Evolutionary conservation across 2,797 vertebrate species (phyloP).

Genomic region (Staurois parvus): DNA sequence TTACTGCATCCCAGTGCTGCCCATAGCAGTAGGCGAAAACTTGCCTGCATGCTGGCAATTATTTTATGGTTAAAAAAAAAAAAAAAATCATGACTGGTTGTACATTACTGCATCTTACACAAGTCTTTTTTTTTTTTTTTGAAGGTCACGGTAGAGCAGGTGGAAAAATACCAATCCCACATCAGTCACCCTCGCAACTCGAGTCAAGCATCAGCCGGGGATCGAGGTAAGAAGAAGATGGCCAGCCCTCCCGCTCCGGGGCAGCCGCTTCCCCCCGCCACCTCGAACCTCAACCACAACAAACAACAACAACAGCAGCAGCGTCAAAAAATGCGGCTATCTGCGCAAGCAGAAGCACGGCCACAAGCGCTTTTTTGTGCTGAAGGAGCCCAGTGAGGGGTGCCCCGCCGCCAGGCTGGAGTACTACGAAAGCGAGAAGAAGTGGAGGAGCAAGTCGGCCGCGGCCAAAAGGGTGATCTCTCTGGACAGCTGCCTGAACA

Average conservation of each 20-base stretch:
- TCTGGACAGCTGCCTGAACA: constrained; percentile 92
- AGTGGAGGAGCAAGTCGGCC: constrained; percentile 94
- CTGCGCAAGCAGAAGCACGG: constrained; percentile 96
- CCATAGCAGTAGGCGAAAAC: background rate
- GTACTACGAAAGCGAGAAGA: constrained; percentile 99
- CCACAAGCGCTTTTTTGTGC: constrained; percentile 95
- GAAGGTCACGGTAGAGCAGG: constrained; percentile 44
- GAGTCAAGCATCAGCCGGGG: constrained; percentile 62
- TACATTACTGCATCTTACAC: constrained; percentile 8
- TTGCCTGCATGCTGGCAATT: too few species aligned
- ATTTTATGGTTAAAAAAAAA: too few species aligned
- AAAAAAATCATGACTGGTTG: too few species aligned
- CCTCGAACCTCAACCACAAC: constrained; percentile 76
- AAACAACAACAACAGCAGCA: constrained; percentile 76
- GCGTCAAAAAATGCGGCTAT: constrained; percentile 92
- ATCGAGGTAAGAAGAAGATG: constrained; percentile 77
- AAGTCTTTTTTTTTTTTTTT: constrained; percentile 4
- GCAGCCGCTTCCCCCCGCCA: constrained; percentile 66
- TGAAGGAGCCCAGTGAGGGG: constrained; percentile 83
- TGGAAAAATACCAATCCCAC: constrained; percentile 65
- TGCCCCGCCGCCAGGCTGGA: constrained; percentile 88
- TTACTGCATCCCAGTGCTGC: constrained; percentile 6
- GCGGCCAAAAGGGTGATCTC: constrained; percentile 91
- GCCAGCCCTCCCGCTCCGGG: constrained; percentile 85
- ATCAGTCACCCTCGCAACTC: constrained; percentile 37